phyloP scores from a whole-genome alignment of 2,113 vertebrate species.

The human region GRCh38 chr12:88754501-88755000 shows the following conservation, averaged over 20 bases:
- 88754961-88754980: not conserved
- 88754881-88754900: not conserved
- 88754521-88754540: conserved; percentile 61
- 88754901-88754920: not conserved
- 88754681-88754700: conserved; percentile 30
- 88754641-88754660: conserved; percentile 43
- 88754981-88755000: conserved; percentile 14
- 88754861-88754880: not conserved
- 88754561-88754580: conserved; percentile 67
- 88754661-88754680: not conserved
- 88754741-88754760: not conserved
- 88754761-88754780: not conserved
- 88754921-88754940: not conserved
- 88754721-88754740: conserved; percentile 27
- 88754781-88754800: conserved; percentile 19
- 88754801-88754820: not conserved
- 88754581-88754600: conserved; percentile 56
- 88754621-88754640: conserved; percentile 52
- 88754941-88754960: conserved; percentile 2
- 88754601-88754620: conserved; percentile 28
- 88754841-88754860: not conserved
- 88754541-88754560: conserved; percentile 60
- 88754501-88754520: conserved; percentile 70
- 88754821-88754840: not conserved
- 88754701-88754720: conserved; percentile 7